Conservation (phyloP, 1,140 invertebrate species). For the Drosophila bifasciata region DNA sequence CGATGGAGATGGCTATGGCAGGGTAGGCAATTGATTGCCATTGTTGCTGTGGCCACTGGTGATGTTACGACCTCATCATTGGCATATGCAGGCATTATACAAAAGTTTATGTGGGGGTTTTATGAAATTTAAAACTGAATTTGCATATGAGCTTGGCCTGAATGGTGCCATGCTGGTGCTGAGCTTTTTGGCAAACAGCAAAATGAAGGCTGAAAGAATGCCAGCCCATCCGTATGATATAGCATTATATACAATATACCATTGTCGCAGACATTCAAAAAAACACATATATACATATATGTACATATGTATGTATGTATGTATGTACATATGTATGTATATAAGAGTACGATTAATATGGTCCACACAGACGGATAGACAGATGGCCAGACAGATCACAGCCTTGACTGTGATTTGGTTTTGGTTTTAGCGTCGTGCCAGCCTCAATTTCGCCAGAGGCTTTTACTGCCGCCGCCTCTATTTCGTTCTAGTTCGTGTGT, state of each 20-base stretch:
- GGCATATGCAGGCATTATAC: slow-evolving; percentile 59
- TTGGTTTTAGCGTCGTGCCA: slow-evolving; percentile 37
- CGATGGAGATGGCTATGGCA: no score
- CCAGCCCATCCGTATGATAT: slow-evolving; percentile 22
- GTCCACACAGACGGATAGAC: slow-evolving; percentile 9
- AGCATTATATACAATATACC: no score
- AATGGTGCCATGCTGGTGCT: neutral
- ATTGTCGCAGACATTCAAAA: slow-evolving; percentile 22
- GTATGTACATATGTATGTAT: neutral
- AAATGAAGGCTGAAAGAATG: slow-evolving; percentile 4
- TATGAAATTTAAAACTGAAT: slow-evolving; percentile 63
- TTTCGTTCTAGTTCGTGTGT: neutral
- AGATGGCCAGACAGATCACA: slow-evolving; percentile 4
- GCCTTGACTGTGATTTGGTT: slow-evolving; percentile 52
- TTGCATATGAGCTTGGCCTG: slow-evolving; percentile 58
- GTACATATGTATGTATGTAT: slow-evolving; percentile 14
- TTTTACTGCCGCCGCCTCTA: neutral
- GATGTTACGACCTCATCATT: slow-evolving; percentile 41
- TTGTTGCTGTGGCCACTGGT: slow-evolving; percentile 6
- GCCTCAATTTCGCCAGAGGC: slow-evolving; percentile 47
- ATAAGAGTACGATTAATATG: neutral
- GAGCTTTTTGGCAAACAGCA: slow-evolving; percentile 17
- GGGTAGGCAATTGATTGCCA: neutral
- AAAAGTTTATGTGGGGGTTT: slow-evolving; percentile 55
- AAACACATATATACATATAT: neutral